phyloP scores from a whole-genome alignment of 2,888 invertebrate genomes.

The Cheilosia grossa region DNA sequence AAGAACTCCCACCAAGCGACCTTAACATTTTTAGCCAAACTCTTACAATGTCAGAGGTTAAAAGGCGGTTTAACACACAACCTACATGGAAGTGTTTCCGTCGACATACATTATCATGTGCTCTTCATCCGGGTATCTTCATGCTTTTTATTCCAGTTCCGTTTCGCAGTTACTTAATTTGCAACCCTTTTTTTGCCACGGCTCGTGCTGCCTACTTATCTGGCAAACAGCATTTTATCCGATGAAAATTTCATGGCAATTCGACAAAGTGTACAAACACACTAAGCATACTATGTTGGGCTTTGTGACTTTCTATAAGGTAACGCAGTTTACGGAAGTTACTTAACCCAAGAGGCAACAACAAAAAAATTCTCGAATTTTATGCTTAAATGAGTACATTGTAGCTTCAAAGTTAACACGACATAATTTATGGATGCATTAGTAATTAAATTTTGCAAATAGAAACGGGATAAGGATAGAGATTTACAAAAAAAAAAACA shows the following conservation, averaged over 20 bases:
- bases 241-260: slow-evolving; percentile 60
- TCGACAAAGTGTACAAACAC: slow-evolving; percentile 25
- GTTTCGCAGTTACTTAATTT: slow-evolving; percentile 53
- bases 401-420: slow-evolving; percentile 48
- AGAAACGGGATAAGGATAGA: slow-evolving; percentile 39
- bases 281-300: slow-evolving; percentile 9
- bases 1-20: not conserved
- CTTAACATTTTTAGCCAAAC: slow-evolving; percentile 3
- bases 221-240: slow-evolving; percentile 44
- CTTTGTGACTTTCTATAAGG: slow-evolving; percentile 34
- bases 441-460: slow-evolving; percentile 52
- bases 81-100: slow-evolving; percentile 48
- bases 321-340: slow-evolving; percentile 17
- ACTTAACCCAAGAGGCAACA: slow-evolving; percentile 18
- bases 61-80: slow-evolving; percentile 46
- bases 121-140: slow-evolving; percentile 14
- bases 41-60: slow-evolving; percentile 23
- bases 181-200: slow-evolving; percentile 54
- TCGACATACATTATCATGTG: slow-evolving; percentile 45
- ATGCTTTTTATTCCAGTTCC: slow-evolving; percentile 32
- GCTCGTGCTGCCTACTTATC: slow-evolving; percentile 34
- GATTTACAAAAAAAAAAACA: slow-evolving; percentile 22
- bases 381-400: slow-evolving; percentile 42
- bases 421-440: slow-evolving; percentile 58
- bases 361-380: slow-evolving; percentile 8